Evolutionary conservation across 1,140 invertebrate species (phyloP).

Genomic region (Drosophila kikkawai): DNA sequence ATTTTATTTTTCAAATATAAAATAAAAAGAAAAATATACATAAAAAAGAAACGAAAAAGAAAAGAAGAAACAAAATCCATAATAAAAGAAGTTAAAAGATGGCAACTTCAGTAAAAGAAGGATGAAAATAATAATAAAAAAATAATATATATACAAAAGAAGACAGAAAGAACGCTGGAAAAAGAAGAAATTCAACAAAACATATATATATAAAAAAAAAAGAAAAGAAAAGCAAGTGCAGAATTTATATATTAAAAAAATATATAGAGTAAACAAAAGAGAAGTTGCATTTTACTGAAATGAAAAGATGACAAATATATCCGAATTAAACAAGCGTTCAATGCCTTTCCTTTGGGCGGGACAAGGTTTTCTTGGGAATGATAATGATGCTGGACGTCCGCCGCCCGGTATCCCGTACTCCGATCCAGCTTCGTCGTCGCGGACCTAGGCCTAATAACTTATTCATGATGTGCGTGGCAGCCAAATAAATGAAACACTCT

Average conservation of each 20-base stretch:
- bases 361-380: slow-evolving; percentile 44
- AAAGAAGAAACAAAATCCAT: slow-evolving; percentile 46
- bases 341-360: slow-evolving; percentile 80
- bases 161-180: slow-evolving; percentile 48
- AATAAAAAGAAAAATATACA: slow-evolving; percentile 41
- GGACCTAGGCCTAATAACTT: slow-evolving; percentile 1
- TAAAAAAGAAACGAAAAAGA: slow-evolving; percentile 62
- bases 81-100: slow-evolving; percentile 63
- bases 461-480: slow-evolving; percentile 14
- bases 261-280: slow-evolving; percentile 68
- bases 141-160: slow-evolving; percentile 55
- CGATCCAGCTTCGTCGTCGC: not conserved
- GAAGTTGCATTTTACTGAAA: slow-evolving; percentile 70
- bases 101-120: slow-evolving; percentile 61
- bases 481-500: slow-evolving; percentile 30
- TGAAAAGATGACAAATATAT: slow-evolving; percentile 77
- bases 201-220: slow-evolving; percentile 53
- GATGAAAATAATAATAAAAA: slow-evolving; percentile 48
- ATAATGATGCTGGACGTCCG: not conserved
- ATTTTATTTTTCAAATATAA: slow-evolving; percentile 74
- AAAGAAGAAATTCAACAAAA: slow-evolving; percentile 66
- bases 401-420: not conserved
- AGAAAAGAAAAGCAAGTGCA: slow-evolving; percentile 42
- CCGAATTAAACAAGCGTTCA: slow-evolving; percentile 72
- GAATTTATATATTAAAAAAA: slow-evolving; percentile 74